A percentile compares a stretch with the other conserved stretches of the same genome.
Evolutionary conservation across 2,113 vertebrate species (phyloP).

Genomic region (Meleagris gallopavo): DNA sequence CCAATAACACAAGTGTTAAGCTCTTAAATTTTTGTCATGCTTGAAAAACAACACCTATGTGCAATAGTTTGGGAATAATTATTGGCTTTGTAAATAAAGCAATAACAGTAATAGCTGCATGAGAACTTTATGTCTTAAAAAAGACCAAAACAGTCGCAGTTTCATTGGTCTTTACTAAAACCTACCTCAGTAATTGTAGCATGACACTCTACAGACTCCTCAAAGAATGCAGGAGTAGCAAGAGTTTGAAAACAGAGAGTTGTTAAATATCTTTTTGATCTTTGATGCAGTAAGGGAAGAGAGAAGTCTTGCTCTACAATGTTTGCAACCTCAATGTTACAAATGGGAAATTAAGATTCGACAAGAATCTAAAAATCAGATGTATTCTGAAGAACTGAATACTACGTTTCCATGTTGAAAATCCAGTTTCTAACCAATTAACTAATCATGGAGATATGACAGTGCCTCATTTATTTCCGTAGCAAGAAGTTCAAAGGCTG

Average conservation of each 20-base stretch:
- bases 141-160: neutral
- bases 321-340: neutral
- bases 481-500: neutral
- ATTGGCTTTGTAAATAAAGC: neutral
- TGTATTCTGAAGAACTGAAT: neutral
- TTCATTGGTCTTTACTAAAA: neutral
- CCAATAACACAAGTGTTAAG: neutral
- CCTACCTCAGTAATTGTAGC: neutral
- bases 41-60: neutral
- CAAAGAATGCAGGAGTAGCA: neutral
- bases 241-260: neutral
- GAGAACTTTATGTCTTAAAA: neutral
- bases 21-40: neutral
- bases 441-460: neutral
- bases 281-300: neutral
- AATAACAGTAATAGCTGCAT: neutral
- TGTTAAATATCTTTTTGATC: neutral
- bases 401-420: neutral
- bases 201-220: neutral
- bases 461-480: neutral
- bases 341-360: neutral
- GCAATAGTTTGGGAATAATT: neutral
- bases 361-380: neutral
- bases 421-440: neutral
- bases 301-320: neutral